Evolutionary conservation across 2,888 invertebrate species (phyloP), one percentile per base, ranked within the genome.

Genomic region (Caenorhabditis sp.): DNA sequence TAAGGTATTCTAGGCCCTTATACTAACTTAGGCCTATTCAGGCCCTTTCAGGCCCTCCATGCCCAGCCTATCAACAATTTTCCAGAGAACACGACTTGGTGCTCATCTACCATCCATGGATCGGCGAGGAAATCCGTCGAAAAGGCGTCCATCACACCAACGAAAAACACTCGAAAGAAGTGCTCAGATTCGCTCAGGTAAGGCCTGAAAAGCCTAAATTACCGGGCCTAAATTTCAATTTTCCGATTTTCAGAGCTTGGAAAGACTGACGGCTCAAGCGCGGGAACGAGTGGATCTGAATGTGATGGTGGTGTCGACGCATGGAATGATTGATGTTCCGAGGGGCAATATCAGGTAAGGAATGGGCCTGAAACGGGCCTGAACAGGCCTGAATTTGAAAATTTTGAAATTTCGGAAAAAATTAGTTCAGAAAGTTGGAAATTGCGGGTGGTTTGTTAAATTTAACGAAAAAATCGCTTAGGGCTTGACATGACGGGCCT

Each of bases 221-320:
- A 32, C 32, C 32, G 4, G 53, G 26, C 32, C 32, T 32, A 32
- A 32, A 32, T 32, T 9, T 4, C 5, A n/a, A n/a, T n/a, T n/a
- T n/a, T n/a, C 32, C 32, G 4, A 9, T 6, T 50, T 56, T 2
- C 55, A 67, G 50, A 81, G 81, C 24, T 47, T 87, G 37, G 83
- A 87, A 32, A 68, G 87, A 24, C 55, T 87, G 37, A 78, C 82
- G 18, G 80, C 84, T 8, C 80, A 83, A 65, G 87, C 83, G 2
- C 60, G 85, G 5, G 85, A 85, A 56, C 53, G 88, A 44, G 79
- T 87, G 18, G 88, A 88, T 80, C 65, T 88, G 28, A 87, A 87
- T 67, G 67, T 88, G 8, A 80, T 88, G 18, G 84, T 88, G n/a
- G 82, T 87, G 9, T 87, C 87, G 20, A 80, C 85, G 9, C 88